Base-by-base conservation (phyloP, 2,113 vertebrate genomes). In the Glareola pratincola region DNA sequence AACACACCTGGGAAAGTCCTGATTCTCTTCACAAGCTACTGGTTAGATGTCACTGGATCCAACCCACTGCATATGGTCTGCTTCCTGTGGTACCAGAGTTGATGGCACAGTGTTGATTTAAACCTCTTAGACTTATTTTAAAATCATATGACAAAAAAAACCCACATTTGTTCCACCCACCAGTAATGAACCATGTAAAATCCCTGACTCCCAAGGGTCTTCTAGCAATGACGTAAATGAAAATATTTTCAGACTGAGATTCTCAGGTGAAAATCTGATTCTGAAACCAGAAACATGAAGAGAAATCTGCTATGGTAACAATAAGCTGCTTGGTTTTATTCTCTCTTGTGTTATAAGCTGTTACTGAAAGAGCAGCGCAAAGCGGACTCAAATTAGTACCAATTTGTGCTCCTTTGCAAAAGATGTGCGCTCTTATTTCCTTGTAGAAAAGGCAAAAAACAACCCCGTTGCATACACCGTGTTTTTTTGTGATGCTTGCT, bases 381-480 rank as follows among this genome's bases (percentile, higher is more conserved):
- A 73, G 50, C 41, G 88, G 32, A 71, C 67, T 71, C 48, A 57
- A 57, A 32, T n/a, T 3, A 1, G 14, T 62, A 54, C n/a, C 30
- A n/a, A 5, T 30, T 34, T 56, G 23, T 22, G 43, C 32, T 85
- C 51, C 39, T 83, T 48, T 64, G 30, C 39, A 51, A 67, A 85
- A 69, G 5, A 29, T 0, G 0, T 4, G 10, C 14, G 4, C 16
- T 73, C 30, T 32, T 11, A 12, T 63, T 92, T 24, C 8, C 50
- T 41, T 19, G 37, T 29, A 90, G 72, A 84, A 93, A 76, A 90
- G 57, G 43, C 41, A 79, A 80, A 90, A 22, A 6, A 10, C 47
- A 22, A 22, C 21, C 21, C 47, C 20, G 45, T 12, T 51, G 14
- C 36, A 23, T 20, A 34, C 9, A n/a, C 8, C 0, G 0, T 29